phyloP scores from a whole-genome alignment of 2,113 vertebrate genomes.

The Equus przewalskii region DNA sequence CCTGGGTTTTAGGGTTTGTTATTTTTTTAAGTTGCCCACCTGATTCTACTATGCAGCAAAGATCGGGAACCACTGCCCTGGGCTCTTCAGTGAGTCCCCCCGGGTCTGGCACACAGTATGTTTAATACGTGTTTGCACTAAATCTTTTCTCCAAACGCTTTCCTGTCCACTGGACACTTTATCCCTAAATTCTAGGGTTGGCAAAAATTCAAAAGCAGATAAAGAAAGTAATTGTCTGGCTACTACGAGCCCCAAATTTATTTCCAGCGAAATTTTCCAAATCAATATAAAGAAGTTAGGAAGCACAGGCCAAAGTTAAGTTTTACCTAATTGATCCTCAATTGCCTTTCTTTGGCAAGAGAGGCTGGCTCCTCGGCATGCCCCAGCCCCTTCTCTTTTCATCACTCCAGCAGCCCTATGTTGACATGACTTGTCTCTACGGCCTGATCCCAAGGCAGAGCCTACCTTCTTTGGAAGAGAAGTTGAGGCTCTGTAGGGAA shows the following conservation, averaged over 20 bases:
- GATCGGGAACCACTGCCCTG: not conserved
- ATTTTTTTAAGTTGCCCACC: not conserved
- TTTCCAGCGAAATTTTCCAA: slow-evolving; percentile 24
- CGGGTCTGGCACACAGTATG: too few species aligned
- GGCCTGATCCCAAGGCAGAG: not conserved
- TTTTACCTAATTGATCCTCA: not conserved
- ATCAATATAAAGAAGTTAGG: not conserved
- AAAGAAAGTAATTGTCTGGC: not conserved
- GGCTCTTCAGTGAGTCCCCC: fast-evolving
- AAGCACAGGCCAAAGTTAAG: not conserved
- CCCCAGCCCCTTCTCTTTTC: too few species aligned
- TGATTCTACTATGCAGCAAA: not conserved
- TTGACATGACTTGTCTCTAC: not conserved
- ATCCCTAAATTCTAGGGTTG: not conserved
- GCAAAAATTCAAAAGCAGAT: slow-evolving; percentile 19
- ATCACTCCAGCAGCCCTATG: not conserved
- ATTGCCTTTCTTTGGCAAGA: not conserved
- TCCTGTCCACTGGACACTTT: not conserved
- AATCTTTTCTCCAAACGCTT: not conserved
- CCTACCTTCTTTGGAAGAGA: not conserved
- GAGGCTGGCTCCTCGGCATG: fast-evolving
- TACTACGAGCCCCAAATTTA: not conserved
- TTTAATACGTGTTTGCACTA: not conserved
- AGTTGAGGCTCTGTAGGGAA: not conserved
- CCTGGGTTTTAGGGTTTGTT: not conserved